Evolutionary conservation across 2,888 invertebrate species (phyloP), one percentile per base, ranked within the genome.

Genomic region (Carpatolechia fugitivella): DNA sequence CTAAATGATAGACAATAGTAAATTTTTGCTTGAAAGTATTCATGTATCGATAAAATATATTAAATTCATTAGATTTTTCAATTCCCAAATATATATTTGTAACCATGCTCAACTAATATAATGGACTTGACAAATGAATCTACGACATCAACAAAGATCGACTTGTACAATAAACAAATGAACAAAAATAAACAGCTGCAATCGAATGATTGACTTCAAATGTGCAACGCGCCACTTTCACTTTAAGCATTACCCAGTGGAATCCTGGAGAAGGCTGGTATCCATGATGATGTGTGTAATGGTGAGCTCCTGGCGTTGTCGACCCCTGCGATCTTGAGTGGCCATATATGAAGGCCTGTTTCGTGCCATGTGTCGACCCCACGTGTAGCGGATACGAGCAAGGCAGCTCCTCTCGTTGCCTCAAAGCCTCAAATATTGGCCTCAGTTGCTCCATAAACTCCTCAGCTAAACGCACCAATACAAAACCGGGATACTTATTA

Each of bases 401-500:
- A 82, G 96, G 96, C 76, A 96, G 94, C 90, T 96, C 96, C 91
- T 97, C 96, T 85, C 95, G 95, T 87, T 96, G 96, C 83, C 97
- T 94, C 85, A 97, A 93, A 91, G 95, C 95, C 92, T 97, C 97
- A 93, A 97, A 97, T 91, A 97, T 97, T 82, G 97, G 97, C 95
- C 95, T 96, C 94, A 97, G 93, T 92, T 97, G 96, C 92, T 94
- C 96, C 94, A 97, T 93, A 92, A 97, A 96, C 93, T 97, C 97
- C 92, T 97, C 96, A 91, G 97, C 97, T 97, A 92, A 80, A 89
- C 81, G 85, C 71, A 84, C 75, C 76, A 88, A 88, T 87, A 81
- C 76, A 86, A 86, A 89, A 85, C 78, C 85, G 82, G 82, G 82
- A 79, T 75, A 75, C 82, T 80, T 70, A 83, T 82, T 89, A 85